phyloP scores from a whole-genome alignment of 2,888 invertebrate genomes.

The Acleris emargana region DNA sequence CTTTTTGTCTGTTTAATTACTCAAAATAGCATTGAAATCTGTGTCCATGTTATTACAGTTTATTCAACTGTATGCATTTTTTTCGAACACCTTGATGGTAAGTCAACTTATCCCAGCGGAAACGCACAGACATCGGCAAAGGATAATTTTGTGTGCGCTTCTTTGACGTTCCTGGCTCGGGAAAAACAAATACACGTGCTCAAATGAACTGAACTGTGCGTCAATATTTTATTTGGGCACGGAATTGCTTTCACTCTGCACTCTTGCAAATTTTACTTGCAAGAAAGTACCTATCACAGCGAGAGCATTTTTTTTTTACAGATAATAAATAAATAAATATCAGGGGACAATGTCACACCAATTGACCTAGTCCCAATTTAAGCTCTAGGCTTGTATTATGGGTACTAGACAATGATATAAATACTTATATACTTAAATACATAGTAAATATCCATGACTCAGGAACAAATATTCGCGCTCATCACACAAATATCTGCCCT shows the following conservation, averaged over 20 bases:
- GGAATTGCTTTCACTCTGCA: conserved; percentile 1
- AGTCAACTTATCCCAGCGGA: conserved; percentile 8
- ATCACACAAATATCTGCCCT: too few relatives aligned
- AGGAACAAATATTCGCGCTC: too few relatives aligned
- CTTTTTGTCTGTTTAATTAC: too few relatives aligned
- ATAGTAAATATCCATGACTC: too few relatives aligned
- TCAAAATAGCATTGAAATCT: too few relatives aligned
- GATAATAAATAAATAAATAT: too few relatives aligned
- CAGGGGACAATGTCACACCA: too few relatives aligned
- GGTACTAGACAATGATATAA: too few relatives aligned
- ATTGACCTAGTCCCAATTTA: too few relatives aligned
- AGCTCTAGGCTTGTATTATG: too few relatives aligned
- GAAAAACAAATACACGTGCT: conserved; percentile 20
- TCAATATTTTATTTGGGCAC: conserved; percentile 20
- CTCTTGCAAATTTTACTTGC: conserved; percentile 6
- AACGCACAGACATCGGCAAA: conserved; percentile 27
- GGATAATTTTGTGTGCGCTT: conserved; percentile 29
- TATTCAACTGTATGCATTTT: background rate
- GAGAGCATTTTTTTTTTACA: background rate
- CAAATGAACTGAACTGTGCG: conserved; percentile 30
- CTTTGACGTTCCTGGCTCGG: conserved; percentile 1
- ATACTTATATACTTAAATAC: too few relatives aligned
- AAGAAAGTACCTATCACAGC: background rate
- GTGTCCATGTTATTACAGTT: too few relatives aligned
- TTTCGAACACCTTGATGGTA: conserved; percentile 12